Evolutionary conservation across 2,797 vertebrate genomes (phyloP), one percentile per base, ranked within the genome.

Genomic region (Aeoliscus strigatus): DNA sequence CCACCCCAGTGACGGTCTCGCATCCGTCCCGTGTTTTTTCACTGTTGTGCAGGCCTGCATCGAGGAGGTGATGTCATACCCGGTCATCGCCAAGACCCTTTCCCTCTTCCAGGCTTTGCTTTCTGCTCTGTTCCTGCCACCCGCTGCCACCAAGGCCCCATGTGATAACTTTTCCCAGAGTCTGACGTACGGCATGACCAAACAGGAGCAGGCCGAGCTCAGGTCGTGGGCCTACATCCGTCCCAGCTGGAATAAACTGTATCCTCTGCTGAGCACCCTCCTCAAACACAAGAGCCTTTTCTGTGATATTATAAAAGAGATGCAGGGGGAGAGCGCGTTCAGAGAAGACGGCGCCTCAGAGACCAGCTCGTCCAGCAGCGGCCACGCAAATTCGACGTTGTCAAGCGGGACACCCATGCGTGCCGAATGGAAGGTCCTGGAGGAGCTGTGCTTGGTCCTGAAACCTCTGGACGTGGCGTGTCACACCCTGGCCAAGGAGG

Each of bases 401-500:
- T 5, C 27, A 0, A 47, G 32, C 6, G 11, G 23, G 0, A 1
- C 12, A 0, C 12, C 15, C 0, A 8, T 56, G 24, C 60, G 47
- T 3, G 48, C 67, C 0, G 88, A 89, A 4, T 90, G 88, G 87
- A 83, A 73, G 14, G 50, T 84, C 23, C 56, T 89, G 30, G 78
- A 84, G 39, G 88, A 89, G 8, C 60, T 85, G 4, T 83, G 75
- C 44, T 63, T 58, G 9, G 82, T 88, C 6, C 81, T 89, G 37
- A 88, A 81, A 63, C 88, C 88, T 6, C 44, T 90, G 57, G 84
- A 87, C 0, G 84, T 90, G 33, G 87, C 89, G 1, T 88, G 86
- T 52, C 82, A 70, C 27, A 89, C 86, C 0, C 82, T 89, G 4
- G 81, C 88, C 59, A 84, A 83, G 46, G 85, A 89, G 41, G 63